These are phyloP conservation scores for Sinhomidia bicolor DNA, from an alignment of 2,888 invertebrate species.

Conservation along the genomic window DNA sequence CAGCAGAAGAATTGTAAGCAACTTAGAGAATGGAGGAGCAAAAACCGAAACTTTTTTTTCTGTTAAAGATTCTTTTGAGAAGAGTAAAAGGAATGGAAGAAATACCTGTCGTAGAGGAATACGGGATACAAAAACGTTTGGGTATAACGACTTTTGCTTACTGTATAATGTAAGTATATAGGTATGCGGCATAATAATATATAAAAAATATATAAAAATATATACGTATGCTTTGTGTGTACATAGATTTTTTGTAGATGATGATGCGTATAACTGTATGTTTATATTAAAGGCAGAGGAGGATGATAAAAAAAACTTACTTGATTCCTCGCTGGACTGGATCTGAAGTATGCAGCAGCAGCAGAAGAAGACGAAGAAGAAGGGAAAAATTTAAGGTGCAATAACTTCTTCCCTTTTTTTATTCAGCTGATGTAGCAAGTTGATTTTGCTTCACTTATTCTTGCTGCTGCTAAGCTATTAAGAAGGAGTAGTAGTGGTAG, in stretches of 20 bases:
- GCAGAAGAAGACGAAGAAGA: not conserved
- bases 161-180: not conserved
- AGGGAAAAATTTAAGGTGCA: constrained; percentile 65
- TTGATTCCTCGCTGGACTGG: constrained; percentile 48
- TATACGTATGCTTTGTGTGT: too few species aligned
- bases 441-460: not conserved
- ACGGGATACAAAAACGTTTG: too few species aligned
- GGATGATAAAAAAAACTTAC: constrained; percentile 17
- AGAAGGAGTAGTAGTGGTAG: not conserved
- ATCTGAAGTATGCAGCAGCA: constrained; percentile 40
- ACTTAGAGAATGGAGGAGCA: too few species aligned
- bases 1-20: not conserved
- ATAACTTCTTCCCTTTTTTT: constrained; percentile 61
- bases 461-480: too few species aligned
- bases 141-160: not conserved
- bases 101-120: constrained; percentile 54
- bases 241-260: constrained; percentile 29
- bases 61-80: constrained; percentile 34
- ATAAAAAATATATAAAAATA: too few species aligned
- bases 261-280: constrained; percentile 18
- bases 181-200: not conserved
- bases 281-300: not conserved
- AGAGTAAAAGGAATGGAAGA: constrained; percentile 38
- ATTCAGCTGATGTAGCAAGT: constrained; percentile 52
- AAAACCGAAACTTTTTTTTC: constrained; percentile 39